These are phyloP conservation scores for Hippocampus kuda DNA, from an alignment of 2,797 vertebrate genomes.

Conservation along the genomic window DNA sequence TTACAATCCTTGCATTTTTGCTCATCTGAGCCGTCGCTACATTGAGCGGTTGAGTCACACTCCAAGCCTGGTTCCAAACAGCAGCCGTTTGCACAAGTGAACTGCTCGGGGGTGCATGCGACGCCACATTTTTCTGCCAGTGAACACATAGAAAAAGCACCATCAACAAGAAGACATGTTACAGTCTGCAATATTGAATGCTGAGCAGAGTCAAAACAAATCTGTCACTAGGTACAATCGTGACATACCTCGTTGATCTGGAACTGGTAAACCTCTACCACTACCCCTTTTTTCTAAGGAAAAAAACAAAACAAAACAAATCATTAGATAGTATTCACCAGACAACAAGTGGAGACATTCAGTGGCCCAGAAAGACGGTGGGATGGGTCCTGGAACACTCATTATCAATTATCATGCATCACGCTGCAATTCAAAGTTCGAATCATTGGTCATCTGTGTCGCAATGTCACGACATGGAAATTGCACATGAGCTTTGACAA, in stretches of 20 bases:
- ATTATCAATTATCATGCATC: not conserved
- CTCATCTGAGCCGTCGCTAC: constrained; percentile 82
- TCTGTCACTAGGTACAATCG: not conserved
- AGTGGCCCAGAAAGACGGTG: not conserved
- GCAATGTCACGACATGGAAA: too few species aligned
- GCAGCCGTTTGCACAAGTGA: constrained; percentile 78
- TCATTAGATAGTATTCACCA: too few species aligned
- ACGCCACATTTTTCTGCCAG: constrained; percentile 60
- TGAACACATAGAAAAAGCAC: constrained; percentile 18
- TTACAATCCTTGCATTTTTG: constrained; percentile 71
- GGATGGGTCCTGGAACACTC: not conserved
- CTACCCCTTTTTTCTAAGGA: constrained; percentile 42
- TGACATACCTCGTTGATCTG: constrained; percentile 21
- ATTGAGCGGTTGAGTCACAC: constrained; percentile 75
- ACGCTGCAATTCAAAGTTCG: too few species aligned
- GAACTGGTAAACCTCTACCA: constrained; percentile 26
- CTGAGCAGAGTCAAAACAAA: not conserved
- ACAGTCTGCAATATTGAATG: not conserved
- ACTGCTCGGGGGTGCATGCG: constrained; percentile 65
- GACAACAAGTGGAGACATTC: not conserved
- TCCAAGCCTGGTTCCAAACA: constrained; percentile 79
- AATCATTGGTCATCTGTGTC: too few species aligned
- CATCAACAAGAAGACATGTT: not conserved
- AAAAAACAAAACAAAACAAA: not conserved
- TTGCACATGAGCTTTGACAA: too few species aligned